A percentile compares a stretch with the other conserved stretches of the same genome.
These are phyloP conservation scores for Sciaenops ocellatus DNA, from an alignment of 2,797 vertebrate species.

Conservation along the genomic window DNA sequence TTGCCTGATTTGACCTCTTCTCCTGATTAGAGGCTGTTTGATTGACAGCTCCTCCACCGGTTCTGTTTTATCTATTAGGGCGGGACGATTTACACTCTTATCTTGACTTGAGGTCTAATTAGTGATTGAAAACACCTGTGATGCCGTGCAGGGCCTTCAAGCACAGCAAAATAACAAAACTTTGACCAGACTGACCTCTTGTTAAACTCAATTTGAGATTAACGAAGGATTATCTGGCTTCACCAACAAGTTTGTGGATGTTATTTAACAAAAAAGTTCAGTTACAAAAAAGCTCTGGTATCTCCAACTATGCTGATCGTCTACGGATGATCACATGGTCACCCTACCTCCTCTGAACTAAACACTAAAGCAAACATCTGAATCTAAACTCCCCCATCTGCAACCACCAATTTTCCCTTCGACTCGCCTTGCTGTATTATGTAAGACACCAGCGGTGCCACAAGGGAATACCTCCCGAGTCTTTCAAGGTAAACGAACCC, in stretches of 20 bases:
- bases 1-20: too few relatives aligned
- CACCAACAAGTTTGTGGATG: too few relatives aligned
- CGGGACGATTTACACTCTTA: not conserved
- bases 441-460: conserved; percentile 11
- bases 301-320: not conserved
- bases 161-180: not conserved
- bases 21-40: not conserved
- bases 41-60: not conserved
- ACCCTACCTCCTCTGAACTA: not conserved
- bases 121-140: conserved; percentile 7
- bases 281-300: not conserved
- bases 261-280: not conserved
- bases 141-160: not conserved
- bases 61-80: not conserved
- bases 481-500: conserved; percentile 35
- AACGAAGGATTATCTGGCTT: too few relatives aligned
- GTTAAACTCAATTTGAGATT: not conserved
- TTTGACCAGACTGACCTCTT: not conserved
- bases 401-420: not conserved
- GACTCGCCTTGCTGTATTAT: conserved; percentile 6
- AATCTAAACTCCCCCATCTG: conserved; percentile 17
- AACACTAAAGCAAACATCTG: not conserved
- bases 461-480: conserved; percentile 33
- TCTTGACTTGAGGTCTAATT: not conserved
- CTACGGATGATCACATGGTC: not conserved